These are phyloP conservation scores for Antigone vipio DNA, from an alignment of 2,113 vertebrate species.

Conservation along the genomic window DNA sequence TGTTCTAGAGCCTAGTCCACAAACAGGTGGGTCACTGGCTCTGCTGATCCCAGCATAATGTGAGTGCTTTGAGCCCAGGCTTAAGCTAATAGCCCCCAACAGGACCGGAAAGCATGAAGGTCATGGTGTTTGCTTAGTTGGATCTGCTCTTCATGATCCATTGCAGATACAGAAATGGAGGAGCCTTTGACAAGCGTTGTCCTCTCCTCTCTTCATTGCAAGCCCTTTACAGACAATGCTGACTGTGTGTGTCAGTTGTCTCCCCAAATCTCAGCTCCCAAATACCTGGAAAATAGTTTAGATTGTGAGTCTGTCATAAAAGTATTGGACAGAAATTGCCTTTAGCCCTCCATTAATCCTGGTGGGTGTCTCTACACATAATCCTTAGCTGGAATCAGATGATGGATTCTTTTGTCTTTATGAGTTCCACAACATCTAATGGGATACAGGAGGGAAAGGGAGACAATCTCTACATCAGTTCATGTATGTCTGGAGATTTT, in stretches of 20 bases:
- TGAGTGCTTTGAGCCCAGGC: background rate
- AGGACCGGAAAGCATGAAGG: background rate
- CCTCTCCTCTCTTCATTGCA: background rate
- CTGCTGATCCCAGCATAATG: background rate
- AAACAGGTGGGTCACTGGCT: background rate
- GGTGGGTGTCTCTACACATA: background rate
- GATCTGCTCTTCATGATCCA: background rate
- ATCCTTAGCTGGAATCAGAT: background rate
- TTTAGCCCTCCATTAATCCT: background rate
- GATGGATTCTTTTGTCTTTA: background rate
- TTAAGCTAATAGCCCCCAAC: background rate
- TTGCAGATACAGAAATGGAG: background rate
- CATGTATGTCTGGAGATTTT: background rate
- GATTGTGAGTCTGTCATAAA: background rate
- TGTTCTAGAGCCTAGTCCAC: background rate
- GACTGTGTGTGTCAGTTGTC: background rate
- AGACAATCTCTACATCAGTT: background rate
- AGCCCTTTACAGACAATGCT: background rate
- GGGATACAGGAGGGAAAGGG: background rate
- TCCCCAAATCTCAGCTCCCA: background rate
- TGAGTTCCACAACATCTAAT: background rate
- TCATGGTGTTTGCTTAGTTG: background rate
- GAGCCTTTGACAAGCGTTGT: background rate
- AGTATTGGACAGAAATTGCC: background rate
- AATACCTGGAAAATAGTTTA: background rate